Evolutionary conservation across 2,797 vertebrate genomes (phyloP).

Genomic region (Bradypodion ventrale): DNA sequence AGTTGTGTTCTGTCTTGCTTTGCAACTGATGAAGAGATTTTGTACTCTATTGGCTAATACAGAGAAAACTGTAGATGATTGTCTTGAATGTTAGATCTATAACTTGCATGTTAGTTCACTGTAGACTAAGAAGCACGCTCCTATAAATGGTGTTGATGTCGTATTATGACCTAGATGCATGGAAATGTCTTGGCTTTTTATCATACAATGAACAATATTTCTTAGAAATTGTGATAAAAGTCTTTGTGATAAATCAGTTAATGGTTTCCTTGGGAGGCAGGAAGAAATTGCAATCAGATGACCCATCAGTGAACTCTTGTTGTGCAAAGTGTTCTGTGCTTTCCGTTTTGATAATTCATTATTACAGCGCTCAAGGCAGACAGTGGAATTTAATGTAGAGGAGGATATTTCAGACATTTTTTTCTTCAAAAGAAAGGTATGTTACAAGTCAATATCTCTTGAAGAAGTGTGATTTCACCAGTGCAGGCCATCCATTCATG

Average conservation of each 20-base stretch:
- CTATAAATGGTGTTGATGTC: not conserved
- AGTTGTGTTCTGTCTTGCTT: not conserved
- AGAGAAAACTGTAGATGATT: not conserved
- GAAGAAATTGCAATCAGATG: constrained; percentile 24
- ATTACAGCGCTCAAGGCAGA: not conserved
- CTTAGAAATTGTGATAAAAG: constrained; percentile 40
- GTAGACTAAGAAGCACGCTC: not conserved
- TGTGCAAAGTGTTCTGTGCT: constrained; percentile 33
- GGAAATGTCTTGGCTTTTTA: not conserved
- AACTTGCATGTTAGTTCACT: no score
- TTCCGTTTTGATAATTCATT: constrained; percentile 30
- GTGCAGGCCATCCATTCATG: no score
- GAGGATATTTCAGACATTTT: not conserved
- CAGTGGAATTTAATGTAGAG: not conserved
- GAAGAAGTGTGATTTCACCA: no score
- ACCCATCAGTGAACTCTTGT: constrained; percentile 40
- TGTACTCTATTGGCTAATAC: not conserved
- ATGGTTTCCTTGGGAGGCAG: constrained; percentile 20
- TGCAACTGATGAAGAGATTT: not conserved
- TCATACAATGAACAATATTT: constrained; percentile 27
- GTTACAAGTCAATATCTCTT: not conserved
- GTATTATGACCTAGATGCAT: not conserved
- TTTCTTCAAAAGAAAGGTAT: not conserved
- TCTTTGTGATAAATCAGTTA: constrained; percentile 25
- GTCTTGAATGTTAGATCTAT: not conserved